Evolutionary conservation across 1,140 invertebrate genomes (phyloP).

Genomic region (Drosophila dunni): DNA sequence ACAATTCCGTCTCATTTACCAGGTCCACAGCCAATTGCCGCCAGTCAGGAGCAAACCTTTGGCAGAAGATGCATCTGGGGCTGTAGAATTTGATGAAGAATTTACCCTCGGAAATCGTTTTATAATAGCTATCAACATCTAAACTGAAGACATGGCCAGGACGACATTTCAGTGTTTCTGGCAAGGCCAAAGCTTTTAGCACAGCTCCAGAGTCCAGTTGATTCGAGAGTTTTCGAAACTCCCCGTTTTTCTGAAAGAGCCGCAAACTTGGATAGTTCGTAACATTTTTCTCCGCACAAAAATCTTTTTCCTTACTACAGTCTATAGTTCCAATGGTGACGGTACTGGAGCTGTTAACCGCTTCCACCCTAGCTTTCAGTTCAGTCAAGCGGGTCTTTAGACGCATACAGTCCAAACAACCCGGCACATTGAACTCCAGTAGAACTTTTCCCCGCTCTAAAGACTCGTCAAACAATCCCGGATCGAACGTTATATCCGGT

Average conservation of each 20-base stretch:
- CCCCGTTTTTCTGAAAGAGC: neutral
- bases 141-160: neutral
- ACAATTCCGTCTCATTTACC: neutral
- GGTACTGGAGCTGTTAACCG: neutral
- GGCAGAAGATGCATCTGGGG: neutral
- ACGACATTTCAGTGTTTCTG: neutral
- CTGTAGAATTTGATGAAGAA: constrained; percentile 23
- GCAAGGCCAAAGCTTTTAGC: neutral
- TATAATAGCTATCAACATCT: neutral
- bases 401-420: neutral
- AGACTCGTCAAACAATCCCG: neutral
- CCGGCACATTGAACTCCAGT: neutral
- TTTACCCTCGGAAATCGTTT: neutral
- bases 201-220: neutral
- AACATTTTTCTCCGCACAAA: neutral
- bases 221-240: neutral
- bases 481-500: neutral
- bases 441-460: neutral
- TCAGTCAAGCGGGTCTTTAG: neutral
- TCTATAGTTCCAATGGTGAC: neutral
- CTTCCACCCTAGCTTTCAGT: neutral
- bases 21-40: neutral
- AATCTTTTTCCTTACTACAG: neutral
- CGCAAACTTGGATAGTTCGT: constrained; percentile 4
- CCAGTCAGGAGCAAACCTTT: neutral